Percentiles rank a stretch among this genome's conserved stretches.
Conservation (phyloP, 1,140 invertebrate species). For the Micrasema longulum region DNA sequence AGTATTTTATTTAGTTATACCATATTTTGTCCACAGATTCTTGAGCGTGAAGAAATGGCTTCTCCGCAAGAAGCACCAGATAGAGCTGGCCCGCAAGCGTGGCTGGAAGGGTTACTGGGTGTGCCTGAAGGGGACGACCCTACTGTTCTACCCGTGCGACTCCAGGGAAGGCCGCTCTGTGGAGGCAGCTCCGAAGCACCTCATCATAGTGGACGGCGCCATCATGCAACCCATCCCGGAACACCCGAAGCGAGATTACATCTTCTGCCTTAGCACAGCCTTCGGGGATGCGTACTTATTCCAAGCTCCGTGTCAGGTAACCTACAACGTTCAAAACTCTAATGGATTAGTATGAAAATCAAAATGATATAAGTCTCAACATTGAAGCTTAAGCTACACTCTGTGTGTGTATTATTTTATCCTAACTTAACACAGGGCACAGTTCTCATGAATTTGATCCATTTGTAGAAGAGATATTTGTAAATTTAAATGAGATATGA, state of each 20-base stretch:
- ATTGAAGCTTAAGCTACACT: too few relatives aligned
- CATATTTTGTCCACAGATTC: slow-evolving; percentile 75
- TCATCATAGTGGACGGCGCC: slow-evolving; percentile 96
- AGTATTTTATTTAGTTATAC: not conserved
- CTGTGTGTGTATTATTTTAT: too few relatives aligned
- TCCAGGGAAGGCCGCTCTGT: slow-evolving; percentile 90
- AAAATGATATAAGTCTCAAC: too few relatives aligned
- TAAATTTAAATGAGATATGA: too few relatives aligned
- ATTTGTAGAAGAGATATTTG: too few relatives aligned
- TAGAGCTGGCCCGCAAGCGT: slow-evolving; percentile 93
- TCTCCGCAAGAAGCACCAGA: slow-evolving; percentile 94
- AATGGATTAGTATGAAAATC: too few relatives aligned
- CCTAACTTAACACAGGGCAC: too few relatives aligned
- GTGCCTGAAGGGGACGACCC: slow-evolving; percentile 95
- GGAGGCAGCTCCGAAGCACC: slow-evolving; percentile 92
- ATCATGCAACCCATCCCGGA: slow-evolving; percentile 99
- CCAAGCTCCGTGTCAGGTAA: slow-evolving; percentile 86
- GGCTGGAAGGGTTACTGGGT: slow-evolving; percentile 99
- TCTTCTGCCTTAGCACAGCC: slow-evolving; percentile 97
- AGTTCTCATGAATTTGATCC: too few relatives aligned
- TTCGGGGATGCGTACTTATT: slow-evolving; percentile 98
- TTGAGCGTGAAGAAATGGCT: slow-evolving; percentile 99
- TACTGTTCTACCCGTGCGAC: slow-evolving; percentile 96
- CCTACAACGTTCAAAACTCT: not conserved
- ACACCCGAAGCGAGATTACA: slow-evolving; percentile 96